A percentile compares a stretch with the other conserved stretches of the same genome.
Evolutionary conservation across 2,888 invertebrate genomes (phyloP).

Genomic region (Hirtodrosophila histrioides): DNA sequence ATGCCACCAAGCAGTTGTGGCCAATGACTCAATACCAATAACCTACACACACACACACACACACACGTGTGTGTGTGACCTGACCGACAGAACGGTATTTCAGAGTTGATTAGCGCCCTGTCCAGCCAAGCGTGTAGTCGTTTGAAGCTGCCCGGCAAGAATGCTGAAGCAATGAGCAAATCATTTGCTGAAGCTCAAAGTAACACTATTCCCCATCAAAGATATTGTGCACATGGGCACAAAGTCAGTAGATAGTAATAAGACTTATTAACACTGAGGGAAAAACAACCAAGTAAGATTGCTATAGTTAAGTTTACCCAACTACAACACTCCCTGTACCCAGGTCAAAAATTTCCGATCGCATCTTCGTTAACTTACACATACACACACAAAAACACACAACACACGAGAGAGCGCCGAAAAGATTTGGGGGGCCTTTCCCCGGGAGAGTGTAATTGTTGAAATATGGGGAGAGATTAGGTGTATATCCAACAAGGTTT

Average conservation of each 20-base stretch:
- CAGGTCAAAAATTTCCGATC: too few relatives aligned
- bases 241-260: neutral
- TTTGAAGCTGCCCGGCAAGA: constrained; percentile 20
- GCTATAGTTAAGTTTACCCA: too few relatives aligned
- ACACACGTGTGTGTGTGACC: constrained; percentile 20
- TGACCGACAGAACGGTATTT: constrained; percentile 46
- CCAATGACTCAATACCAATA: constrained; percentile 24
- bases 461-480: too few relatives aligned
- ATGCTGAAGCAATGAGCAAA: constrained; percentile 30
- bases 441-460: too few relatives aligned
- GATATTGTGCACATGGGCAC: neutral
- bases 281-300: too few relatives aligned
- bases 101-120: constrained; percentile 50
- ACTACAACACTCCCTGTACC: too few relatives aligned
- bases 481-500: too few relatives aligned
- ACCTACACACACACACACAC: neutral
- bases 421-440: too few relatives aligned
- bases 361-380: too few relatives aligned
- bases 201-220: neutral
- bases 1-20: constrained; percentile 37
- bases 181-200: constrained; percentile 25
- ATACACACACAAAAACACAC: too few relatives aligned
- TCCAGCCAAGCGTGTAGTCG: constrained; percentile 41
- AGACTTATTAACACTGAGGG: too few relatives aligned
- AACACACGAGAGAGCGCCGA: too few relatives aligned